Conservation (phyloP, 30 jellyfish, hydroid and myxozoan genomes). For the Turritopsis rubra region DNA sequence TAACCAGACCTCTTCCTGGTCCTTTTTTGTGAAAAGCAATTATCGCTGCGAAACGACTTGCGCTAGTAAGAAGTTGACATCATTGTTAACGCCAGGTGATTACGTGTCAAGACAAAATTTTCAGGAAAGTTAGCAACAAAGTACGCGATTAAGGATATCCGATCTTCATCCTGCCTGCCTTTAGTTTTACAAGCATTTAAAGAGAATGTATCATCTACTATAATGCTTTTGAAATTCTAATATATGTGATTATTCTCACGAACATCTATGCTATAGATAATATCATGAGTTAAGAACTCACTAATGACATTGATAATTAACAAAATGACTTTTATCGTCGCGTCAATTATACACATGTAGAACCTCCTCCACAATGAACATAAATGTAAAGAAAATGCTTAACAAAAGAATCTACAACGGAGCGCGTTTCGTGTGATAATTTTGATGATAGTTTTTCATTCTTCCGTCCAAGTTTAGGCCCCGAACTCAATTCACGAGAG, state of each 20-base stretch:
- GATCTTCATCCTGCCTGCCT: not conserved
- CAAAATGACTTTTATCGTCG: not conserved
- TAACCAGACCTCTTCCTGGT: not conserved
- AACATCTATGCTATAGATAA: not conserved
- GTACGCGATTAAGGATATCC: not conserved
- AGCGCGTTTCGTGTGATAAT: not conserved
- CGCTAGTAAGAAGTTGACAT: not conserved
- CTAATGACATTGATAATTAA: not conserved
- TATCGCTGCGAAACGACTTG: not conserved
- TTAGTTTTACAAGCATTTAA: not conserved
- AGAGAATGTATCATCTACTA: not conserved
- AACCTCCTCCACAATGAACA: not conserved
- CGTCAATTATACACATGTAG: not conserved
- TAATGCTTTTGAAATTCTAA: not conserved
- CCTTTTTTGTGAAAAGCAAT: not conserved
- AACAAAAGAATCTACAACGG: not conserved
- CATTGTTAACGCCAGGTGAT: not conserved
- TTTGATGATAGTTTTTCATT: not conserved
- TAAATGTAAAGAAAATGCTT: not conserved
- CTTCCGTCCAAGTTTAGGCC: not conserved
- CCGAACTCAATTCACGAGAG: too few species aligned
- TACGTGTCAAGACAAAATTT: not conserved
- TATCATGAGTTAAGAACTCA: not conserved
- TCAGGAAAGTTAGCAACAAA: not conserved
- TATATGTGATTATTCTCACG: not conserved